phyloP scores from a whole-genome alignment of 2,888 invertebrate genomes.

The Drosophila longiperda region DNA sequence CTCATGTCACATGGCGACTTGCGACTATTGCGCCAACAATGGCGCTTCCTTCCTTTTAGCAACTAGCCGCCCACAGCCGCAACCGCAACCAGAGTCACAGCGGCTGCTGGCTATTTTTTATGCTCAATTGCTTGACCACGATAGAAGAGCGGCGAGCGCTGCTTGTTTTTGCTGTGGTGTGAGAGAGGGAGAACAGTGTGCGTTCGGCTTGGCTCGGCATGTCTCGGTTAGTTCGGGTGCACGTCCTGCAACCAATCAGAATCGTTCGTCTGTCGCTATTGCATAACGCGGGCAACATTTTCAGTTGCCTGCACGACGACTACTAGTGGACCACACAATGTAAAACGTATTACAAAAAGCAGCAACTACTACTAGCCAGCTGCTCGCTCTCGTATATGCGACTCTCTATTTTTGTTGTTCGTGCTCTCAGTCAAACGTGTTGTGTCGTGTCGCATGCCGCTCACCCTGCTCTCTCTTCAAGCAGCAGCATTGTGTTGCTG shows the following conservation, averaged over 20 bases:
- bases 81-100: conserved; percentile 12
- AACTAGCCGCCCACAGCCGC: conserved; percentile 25
- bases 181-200: conserved; percentile 18
- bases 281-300: conserved; percentile 65
- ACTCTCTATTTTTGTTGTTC: not conserved
- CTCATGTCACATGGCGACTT: conserved; percentile 26
- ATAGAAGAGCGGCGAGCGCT: conserved; percentile 27
- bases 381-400: conserved; percentile 21
- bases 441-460: conserved; percentile 11
- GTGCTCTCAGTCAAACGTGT: conserved; percentile 21
- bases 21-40: conserved; percentile 17
- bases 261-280: conserved; percentile 52
- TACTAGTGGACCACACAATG: conserved; percentile 51
- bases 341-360: conserved; percentile 52
- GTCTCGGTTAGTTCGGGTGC: conserved; percentile 17
- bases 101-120: conserved; percentile 24
- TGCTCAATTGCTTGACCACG: conserved; percentile 55
- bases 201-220: conserved; percentile 26
- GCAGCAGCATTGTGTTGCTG: conserved; percentile 13
- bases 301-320: conserved; percentile 47
- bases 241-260: conserved; percentile 68
- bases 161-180: conserved; percentile 9
- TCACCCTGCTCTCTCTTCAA: conserved; percentile 18
- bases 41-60: conserved; percentile 37
- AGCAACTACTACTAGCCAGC: conserved; percentile 32